phyloP scores from a whole-genome alignment of 2,888 invertebrate species.

The Stenolophus ochropezus region DNA sequence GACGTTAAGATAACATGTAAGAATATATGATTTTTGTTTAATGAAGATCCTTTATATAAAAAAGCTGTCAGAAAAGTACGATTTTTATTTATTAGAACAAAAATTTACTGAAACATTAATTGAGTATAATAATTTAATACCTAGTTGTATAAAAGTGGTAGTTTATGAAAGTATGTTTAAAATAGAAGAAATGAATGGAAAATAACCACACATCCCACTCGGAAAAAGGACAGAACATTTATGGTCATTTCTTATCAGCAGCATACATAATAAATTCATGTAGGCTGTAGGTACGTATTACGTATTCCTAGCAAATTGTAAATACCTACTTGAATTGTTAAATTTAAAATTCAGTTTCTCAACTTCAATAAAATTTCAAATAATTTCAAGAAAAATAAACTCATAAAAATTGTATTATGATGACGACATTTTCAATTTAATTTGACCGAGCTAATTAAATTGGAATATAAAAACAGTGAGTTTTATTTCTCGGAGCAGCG shows the following conservation, averaged over 20 bases:
- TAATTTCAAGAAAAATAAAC: background rate
- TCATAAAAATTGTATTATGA: constrained; percentile 21
- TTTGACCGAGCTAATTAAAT: constrained; percentile 32
- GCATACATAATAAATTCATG: background rate
- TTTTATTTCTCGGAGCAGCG: constrained; percentile 12
- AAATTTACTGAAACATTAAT: too few relatives aligned
- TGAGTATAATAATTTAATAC: too few relatives aligned
- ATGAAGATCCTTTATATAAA: too few relatives aligned
- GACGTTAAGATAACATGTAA: too few relatives aligned
- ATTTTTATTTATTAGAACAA: too few relatives aligned
- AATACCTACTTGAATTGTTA: background rate
- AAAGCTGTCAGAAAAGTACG: too few relatives aligned
- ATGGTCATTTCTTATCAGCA: constrained; percentile 1
- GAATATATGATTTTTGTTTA: too few relatives aligned
- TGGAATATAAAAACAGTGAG: constrained; percentile 17
- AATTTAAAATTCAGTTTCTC: background rate
- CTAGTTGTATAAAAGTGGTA: too few relatives aligned
- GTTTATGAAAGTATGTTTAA: too few relatives aligned
- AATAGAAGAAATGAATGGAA: background rate
- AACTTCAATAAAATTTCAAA: background rate
- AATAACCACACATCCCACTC: background rate
- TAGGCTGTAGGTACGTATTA: constrained; percentile 6
- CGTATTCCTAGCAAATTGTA: constrained; percentile 12
- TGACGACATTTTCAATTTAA: constrained; percentile 18
- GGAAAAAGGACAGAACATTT: background rate